A percentile compares a stretch with the other conserved stretches of the same genome.
Conservation (phyloP, 2,113 vertebrate genomes). For the Ptychochromis oligacanthus region DNA sequence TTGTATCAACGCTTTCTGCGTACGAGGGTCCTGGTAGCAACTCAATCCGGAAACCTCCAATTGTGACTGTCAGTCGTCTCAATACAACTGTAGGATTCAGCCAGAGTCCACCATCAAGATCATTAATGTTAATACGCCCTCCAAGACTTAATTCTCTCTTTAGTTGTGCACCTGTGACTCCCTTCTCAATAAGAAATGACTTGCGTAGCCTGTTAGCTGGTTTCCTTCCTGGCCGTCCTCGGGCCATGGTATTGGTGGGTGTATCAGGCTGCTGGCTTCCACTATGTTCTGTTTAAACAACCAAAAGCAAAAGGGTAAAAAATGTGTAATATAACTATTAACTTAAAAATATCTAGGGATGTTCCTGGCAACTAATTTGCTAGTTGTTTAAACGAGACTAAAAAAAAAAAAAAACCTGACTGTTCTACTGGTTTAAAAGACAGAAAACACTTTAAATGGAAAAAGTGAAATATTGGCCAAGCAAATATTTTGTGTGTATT, state of each 20-base stretch:
- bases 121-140: constrained; percentile 68
- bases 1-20: constrained; percentile 24
- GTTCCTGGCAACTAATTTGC: background rate
- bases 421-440: background rate
- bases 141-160: constrained; percentile 76
- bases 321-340: background rate
- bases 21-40: constrained; percentile 81
- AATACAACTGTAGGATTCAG: constrained; percentile 79
- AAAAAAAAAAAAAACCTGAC: background rate
- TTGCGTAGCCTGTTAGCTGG: constrained; percentile 70
- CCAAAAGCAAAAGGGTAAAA: constrained; percentile 12
- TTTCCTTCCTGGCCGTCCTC: constrained; percentile 79
- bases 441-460: background rate
- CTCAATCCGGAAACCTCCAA: constrained; percentile 82
- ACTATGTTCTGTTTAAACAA: constrained; percentile 72
- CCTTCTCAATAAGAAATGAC: constrained; percentile 74
- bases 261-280: constrained; percentile 48
- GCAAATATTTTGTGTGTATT: background rate
- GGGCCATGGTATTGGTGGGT: constrained; percentile 71
- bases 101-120: constrained; percentile 66
- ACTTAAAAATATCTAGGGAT: background rate
- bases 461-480: background rate
- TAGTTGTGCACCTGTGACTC: constrained; percentile 60
- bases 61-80: constrained; percentile 79
- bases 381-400: background rate